Base-by-base conservation (phyloP, 2,113 vertebrate species). In the Dipodomys stephensi region DNA sequence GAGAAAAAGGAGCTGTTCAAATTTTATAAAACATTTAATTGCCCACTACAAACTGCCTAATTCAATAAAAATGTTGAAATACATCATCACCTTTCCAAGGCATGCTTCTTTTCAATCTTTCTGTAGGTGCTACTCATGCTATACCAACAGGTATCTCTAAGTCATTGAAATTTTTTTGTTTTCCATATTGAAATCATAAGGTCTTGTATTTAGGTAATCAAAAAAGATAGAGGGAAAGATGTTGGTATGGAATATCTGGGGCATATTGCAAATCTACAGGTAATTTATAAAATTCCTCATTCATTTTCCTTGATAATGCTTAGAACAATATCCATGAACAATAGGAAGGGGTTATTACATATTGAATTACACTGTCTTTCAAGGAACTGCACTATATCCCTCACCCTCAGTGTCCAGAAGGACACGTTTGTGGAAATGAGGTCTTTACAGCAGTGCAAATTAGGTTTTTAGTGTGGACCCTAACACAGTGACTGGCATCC, bases 101-200 rank as follows among this genome's bases (percentile, higher is more conserved):
- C 53, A 71, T 49, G 28, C 65, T 96, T 90, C 19, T 91, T 92
- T 87, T 65, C 53, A 72, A 73, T 32, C 1, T 85, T 88, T 85
- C 6, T 83, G 69, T 87, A 64, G 7, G 3, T 1, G 62, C 62
- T 92, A 90, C 82, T 92, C 67, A 88, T 62, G 32, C 67, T 22
- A 82, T 90, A 25, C 1, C 69, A 83, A 30, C 83, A 90, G 82
- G 49, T 30, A 22, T 27, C 49, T 62, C 57, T 78, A 73, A 32
- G 65, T 80, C 57, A 93, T 49, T 22, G 87, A 88, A 95, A 83
- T 79, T n/a, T 68, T 83, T 94, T 5, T 39, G 16, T 83, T 90
- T 86, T 35, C 23, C 27, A 83, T 62, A 85, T 18, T 80, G 12
- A 83, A 88, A 46, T 32, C 30, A 64, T 28, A 88, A 84, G 1